Evolutionary conservation across 2,888 invertebrate genomes (phyloP).

Genomic region (Apamea monoglypha): DNA sequence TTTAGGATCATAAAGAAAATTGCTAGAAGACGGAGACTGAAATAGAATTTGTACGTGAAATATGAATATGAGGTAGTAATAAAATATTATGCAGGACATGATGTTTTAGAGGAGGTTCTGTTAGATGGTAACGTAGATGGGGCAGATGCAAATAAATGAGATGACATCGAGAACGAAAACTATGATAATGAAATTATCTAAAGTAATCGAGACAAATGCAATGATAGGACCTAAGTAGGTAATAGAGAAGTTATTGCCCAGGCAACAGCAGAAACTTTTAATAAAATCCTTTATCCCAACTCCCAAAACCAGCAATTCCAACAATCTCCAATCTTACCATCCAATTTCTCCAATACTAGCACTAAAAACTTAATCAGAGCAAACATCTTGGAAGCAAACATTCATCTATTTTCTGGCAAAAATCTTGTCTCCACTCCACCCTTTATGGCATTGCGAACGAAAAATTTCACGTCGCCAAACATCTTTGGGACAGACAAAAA

Average conservation of each 20-base stretch:
- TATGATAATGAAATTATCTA: background rate
- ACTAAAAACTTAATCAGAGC: constrained; percentile 64
- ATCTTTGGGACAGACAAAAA: constrained; percentile 66
- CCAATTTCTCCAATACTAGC: constrained; percentile 54
- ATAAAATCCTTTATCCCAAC: constrained; percentile 36
- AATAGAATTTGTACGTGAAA: constrained; percentile 31
- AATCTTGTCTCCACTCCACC: constrained; percentile 50
- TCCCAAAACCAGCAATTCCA: constrained; percentile 29
- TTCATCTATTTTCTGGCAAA: constrained; percentile 59
- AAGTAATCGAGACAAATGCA: background rate
- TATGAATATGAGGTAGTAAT: background rate
- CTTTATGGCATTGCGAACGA: constrained; percentile 56
- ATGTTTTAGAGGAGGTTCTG: background rate
- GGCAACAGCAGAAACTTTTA: constrained; percentile 23
- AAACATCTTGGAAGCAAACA: constrained; percentile 52
- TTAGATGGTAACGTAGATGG: background rate
- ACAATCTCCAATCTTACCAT: constrained; percentile 47
- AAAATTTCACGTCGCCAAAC: constrained; percentile 60
- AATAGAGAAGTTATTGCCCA: background rate
- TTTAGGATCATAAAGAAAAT: constrained; percentile 21
- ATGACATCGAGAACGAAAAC: background rate
- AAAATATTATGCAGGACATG: background rate
- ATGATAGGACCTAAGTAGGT: background rate
- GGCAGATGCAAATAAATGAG: background rate
- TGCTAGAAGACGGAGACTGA: background rate